A percentile compares a stretch with the other conserved stretches of the same genome.
phyloP scores from a whole-genome alignment of 1,140 invertebrate genomes.

The Microplitis demolitor region DNA sequence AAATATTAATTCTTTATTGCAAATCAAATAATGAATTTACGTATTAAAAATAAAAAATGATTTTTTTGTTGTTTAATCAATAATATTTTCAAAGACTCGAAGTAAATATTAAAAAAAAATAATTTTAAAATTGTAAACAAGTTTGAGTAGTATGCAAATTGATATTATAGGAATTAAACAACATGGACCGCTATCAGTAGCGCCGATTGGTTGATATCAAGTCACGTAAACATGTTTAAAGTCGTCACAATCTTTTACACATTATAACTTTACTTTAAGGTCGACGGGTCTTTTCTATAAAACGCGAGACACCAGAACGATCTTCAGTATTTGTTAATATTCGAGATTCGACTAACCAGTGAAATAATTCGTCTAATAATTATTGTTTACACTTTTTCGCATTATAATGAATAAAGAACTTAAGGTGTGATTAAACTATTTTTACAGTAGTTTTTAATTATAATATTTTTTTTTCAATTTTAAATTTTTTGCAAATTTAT shows the following conservation, averaged over 20 bases:
- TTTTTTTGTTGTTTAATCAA: too few relatives aligned
- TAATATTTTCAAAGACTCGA: too few relatives aligned
- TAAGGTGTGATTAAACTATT: not conserved
- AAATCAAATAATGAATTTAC: too few relatives aligned
- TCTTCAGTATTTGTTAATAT: constrained; percentile 8
- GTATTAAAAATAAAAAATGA: too few relatives aligned
- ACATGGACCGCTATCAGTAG: not conserved
- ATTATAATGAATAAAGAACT: too few relatives aligned
- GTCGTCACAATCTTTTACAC: constrained; percentile 30
- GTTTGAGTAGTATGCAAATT: not conserved
- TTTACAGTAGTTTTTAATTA: not conserved
- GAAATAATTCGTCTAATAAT: constrained; percentile 29
- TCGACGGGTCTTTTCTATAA: constrained; percentile 42
- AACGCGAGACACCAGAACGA: constrained; percentile 20
- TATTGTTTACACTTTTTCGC: not conserved
- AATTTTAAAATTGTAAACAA: not conserved
- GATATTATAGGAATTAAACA: too few relatives aligned
- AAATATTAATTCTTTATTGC: too few relatives aligned
- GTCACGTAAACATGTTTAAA: constrained; percentile 45
- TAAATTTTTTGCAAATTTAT: too few relatives aligned
- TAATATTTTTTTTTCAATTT: not conserved
- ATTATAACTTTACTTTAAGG: constrained; percentile 18
- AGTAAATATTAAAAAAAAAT: too few relatives aligned
- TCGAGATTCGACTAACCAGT: constrained; percentile 24
- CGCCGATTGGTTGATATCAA: not conserved